Base-by-base conservation (phyloP, 2,797 vertebrate species). In the Xenopus petersii region DNA sequence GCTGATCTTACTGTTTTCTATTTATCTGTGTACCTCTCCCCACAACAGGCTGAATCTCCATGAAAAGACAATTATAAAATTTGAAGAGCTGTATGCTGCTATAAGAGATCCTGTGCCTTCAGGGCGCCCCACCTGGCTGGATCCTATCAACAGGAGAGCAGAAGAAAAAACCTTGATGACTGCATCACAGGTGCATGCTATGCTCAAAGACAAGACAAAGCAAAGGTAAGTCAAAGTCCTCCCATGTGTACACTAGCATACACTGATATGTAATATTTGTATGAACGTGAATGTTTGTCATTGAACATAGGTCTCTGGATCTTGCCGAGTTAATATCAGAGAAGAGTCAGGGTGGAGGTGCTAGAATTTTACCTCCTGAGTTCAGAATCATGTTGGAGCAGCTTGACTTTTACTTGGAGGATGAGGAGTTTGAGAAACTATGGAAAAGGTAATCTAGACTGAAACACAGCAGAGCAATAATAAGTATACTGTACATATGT, bases 341-440 rank as follows among this genome's bases (percentile, higher is more conserved):
- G 47, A 82, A 77, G 58, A 84, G 73, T 11, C 61, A 65, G n/a
- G 60, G 68, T 47, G 79, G 79, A n/a, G 64, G 79, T 71, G 68
- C 70, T 64, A 78, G 78, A 80, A 82, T 86, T 36, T 75, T 83
- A n/a, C 68, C 68, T 21, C 56, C 80, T 12, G 81, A 87, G 65
- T 82, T 87, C 70, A 81, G 77, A 70, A 75, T 75, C 16, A 58
- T 87, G 61, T 70, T 88, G 42, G 81, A 77, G 55, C 81, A 83
- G 47, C 75, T 85, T 63, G 81, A 79, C 49, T 81, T 86, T 21
- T 62, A 55, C 62, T 55, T 85, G 75, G 80, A 82, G 64, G 82
- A 84, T 56, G 54, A 74, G 15, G 83, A 85, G 70, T 86, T 87
- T 66, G 82, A 84, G 49, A 86, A 83, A 76, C 76, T 86, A 47